A percentile compares a stretch with the other conserved stretches of the same genome.
These are phyloP conservation scores for Nomia melanderi DNA, from an alignment of 1,140 invertebrate species.

Conservation along the genomic window DNA sequence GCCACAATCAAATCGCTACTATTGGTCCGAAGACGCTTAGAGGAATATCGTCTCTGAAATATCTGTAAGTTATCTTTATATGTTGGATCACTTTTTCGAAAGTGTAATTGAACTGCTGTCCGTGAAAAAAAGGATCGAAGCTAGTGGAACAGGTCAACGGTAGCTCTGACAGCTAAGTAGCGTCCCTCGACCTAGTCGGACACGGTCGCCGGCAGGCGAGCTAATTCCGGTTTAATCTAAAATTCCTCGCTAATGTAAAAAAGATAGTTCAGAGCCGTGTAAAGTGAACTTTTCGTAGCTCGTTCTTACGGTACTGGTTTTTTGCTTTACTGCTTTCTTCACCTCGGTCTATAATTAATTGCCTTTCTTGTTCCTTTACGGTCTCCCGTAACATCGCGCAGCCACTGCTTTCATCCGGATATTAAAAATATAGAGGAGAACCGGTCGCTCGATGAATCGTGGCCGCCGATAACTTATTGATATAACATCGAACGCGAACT, in stretches of 20 bases:
- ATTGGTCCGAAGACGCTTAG: constrained; percentile 93
- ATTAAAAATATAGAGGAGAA: background rate
- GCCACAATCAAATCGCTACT: constrained; percentile 94
- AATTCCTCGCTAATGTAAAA: background rate
- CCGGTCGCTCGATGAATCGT: background rate
- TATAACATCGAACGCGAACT: background rate
- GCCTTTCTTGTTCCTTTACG: background rate
- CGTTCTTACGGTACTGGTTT: background rate
- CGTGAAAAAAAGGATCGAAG: background rate
- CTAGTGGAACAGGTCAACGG: background rate
- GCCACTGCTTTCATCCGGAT: background rate
- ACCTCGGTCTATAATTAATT: background rate
- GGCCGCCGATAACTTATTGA: background rate
- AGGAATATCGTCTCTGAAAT: constrained; percentile 90
- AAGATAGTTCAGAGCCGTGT: background rate
- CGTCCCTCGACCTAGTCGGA: background rate
- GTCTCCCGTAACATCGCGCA: background rate
- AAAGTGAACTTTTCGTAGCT: background rate
- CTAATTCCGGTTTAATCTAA: background rate
- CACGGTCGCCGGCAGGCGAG: background rate
- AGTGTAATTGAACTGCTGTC: background rate
- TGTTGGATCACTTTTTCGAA: background rate
- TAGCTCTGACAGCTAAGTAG: background rate
- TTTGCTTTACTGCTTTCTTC: background rate
- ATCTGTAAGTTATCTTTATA: constrained; percentile 84